A percentile compares a stretch with the other conserved stretches of the same genome.
Conservation (phyloP, 1,140 invertebrate genomes). For the Tetranychus cinnabarinus region DNA sequence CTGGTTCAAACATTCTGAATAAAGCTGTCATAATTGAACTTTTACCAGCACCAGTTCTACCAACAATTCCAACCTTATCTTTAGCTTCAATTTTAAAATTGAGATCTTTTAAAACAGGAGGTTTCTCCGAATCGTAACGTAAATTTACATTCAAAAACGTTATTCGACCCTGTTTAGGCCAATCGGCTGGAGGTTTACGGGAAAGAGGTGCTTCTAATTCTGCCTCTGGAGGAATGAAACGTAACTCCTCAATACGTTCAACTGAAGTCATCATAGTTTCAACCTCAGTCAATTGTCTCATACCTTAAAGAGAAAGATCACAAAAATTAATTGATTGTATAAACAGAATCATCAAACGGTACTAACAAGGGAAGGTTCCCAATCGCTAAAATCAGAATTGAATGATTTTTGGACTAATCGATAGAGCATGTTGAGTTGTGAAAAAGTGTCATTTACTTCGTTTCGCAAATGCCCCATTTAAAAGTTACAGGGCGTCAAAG, state of each 20-base stretch:
- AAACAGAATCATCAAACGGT: slow-evolving; percentile 48
- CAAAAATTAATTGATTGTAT: slow-evolving; percentile 48
- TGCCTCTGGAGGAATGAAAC: slow-evolving; percentile 19
- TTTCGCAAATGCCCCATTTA: no score
- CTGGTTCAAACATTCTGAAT: slow-evolving; percentile 22
- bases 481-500: no score
- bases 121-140: slow-evolving; percentile 31
- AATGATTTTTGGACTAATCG: no score
- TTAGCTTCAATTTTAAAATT: slow-evolving; percentile 24
- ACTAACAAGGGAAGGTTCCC: slow-evolving; percentile 14
- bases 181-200: slow-evolving; percentile 18
- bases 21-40: slow-evolving; percentile 21
- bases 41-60: slow-evolving; percentile 22
- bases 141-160: slow-evolving; percentile 40
- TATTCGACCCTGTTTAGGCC: slow-evolving; percentile 43
- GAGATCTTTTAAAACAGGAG: slow-evolving; percentile 36
- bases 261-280: slow-evolving; percentile 37
- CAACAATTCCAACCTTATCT: slow-evolving; percentile 25
- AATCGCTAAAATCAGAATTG: no score
- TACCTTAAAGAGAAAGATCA: slow-evolving; percentile 26
- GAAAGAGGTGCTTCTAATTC: slow-evolving; percentile 6
- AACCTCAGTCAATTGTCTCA: slow-evolving; percentile 52
- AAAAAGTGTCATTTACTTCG: no score
- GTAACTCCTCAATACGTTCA: slow-evolving; percentile 39
- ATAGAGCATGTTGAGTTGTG: no score